phyloP scores from a whole-genome alignment of 2,888 invertebrate genomes.

The Caenorhabditis sulstoni region DNA sequence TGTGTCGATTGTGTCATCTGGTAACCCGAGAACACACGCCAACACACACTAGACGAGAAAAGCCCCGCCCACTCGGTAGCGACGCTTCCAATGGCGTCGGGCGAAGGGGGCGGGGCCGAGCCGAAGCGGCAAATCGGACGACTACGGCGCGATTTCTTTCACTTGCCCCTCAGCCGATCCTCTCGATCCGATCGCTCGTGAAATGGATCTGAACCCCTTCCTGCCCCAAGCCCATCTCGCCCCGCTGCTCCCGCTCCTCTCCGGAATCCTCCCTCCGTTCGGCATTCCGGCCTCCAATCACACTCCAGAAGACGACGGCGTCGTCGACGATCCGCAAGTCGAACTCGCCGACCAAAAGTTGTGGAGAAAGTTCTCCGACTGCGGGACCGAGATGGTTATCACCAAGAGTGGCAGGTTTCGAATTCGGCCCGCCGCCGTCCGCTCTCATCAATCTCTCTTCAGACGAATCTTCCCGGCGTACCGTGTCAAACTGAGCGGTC shows the following conservation, averaged over 20 bases:
- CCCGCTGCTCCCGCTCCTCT: too few species aligned
- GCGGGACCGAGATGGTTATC: conserved; percentile 99
- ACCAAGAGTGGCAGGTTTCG: conserved; percentile 97
- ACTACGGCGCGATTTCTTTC: conserved; percentile 45
- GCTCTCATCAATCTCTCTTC: conserved; percentile 81
- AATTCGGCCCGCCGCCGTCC: neutral
- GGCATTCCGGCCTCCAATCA: conserved; percentile 26
- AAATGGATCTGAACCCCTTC: conserved; percentile 63
- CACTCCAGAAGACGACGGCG: conserved; percentile 87
- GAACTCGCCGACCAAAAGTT: conserved; percentile 97
- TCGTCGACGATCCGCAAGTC: conserved; percentile 94
- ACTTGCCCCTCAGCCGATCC: conserved; percentile 8
- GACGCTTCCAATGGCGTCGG: neutral
- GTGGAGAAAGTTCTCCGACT: conserved; percentile 98
- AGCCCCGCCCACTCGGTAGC: conserved; percentile 4
- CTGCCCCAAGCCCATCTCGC: too few species aligned
- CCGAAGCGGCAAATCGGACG: conserved; percentile 30
- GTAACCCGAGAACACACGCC: too few species aligned
- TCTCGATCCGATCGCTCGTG: neutral
- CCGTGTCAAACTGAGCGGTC: conserved; percentile 97
- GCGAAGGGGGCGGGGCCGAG: conserved; percentile 11
- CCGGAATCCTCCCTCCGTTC: too few species aligned
- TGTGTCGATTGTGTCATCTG: too few species aligned
- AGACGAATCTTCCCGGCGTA: conserved; percentile 99
- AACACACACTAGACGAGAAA: neutral